Percentiles rank a stretch among this genome's conserved stretches.
Conservation (phyloP, 2,113 vertebrate species). For the Brienomyrus brachyistius region DNA sequence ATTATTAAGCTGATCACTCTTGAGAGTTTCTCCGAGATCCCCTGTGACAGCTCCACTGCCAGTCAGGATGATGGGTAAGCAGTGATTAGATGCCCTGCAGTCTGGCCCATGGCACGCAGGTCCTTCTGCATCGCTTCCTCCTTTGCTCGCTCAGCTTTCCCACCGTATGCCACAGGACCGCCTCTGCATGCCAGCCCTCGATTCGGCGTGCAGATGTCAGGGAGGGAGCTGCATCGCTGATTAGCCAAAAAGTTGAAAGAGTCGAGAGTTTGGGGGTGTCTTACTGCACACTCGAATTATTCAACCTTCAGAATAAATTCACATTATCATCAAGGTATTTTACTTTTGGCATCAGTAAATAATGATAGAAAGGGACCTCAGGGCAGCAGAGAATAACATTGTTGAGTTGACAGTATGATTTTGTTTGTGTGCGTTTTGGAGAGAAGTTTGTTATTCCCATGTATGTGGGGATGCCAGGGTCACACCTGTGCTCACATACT, state of each 20-base stretch:
- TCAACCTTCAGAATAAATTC: neutral
- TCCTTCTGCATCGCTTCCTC: neutral
- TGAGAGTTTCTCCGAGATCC: neutral
- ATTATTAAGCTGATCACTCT: neutral
- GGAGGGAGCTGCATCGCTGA: neutral
- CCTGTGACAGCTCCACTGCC: neutral
- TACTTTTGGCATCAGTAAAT: neutral
- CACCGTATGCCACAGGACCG: neutral
- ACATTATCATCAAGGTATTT: neutral
- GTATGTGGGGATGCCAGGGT: neutral
- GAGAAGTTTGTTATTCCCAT: neutral
- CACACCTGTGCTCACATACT: neutral
- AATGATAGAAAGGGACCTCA: neutral
- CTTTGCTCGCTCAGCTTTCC: neutral
- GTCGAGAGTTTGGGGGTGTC: neutral
- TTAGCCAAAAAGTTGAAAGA: neutral
- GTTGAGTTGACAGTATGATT: neutral
- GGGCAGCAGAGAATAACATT: neutral
- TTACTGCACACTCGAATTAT: neutral
- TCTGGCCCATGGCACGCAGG: neutral
- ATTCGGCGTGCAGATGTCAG: neutral
- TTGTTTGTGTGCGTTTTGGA: neutral
- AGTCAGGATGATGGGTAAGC: neutral
- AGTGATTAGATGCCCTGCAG: neutral
- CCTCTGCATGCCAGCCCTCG: neutral